Conservation (phyloP, 2,888 invertebrate genomes). For the Leucoma salicis region DNA sequence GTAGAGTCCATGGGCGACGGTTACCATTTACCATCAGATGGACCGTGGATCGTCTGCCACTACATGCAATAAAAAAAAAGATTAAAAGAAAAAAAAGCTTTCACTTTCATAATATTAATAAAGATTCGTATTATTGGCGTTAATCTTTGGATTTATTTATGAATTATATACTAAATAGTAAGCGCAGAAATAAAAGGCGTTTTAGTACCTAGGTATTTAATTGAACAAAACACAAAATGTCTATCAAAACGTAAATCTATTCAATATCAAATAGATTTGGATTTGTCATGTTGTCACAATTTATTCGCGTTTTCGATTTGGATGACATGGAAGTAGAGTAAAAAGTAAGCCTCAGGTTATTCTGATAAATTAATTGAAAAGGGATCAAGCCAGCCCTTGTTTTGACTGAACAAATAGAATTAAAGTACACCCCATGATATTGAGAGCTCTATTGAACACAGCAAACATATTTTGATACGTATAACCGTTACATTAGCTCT, state of each 20-base stretch:
- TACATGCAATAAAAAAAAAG: too few species aligned
- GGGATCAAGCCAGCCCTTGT: constrained; percentile 64
- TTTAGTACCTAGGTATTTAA: too few species aligned
- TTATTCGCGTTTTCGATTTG: constrained; percentile 42
- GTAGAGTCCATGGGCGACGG: too few species aligned
- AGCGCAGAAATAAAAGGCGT: too few species aligned
- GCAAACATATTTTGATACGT: constrained; percentile 49
- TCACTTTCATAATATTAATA: too few species aligned
- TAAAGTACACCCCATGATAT: constrained; percentile 64
- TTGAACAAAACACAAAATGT: too few species aligned
- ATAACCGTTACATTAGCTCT: constrained; percentile 17
- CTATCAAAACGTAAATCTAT: constrained; percentile 4
- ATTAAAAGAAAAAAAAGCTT: too few species aligned
- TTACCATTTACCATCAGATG: too few species aligned
- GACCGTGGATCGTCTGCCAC: too few species aligned
- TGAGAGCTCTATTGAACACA: constrained; percentile 62
- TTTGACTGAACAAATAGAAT: constrained; percentile 73
- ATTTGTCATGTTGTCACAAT: constrained; percentile 27
- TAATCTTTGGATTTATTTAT: too few species aligned
- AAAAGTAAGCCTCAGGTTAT: constrained; percentile 48
- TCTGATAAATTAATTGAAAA: constrained; percentile 67
- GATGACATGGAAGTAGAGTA: constrained; percentile 49
- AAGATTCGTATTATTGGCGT: too few species aligned
- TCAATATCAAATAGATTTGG: constrained; percentile 14
- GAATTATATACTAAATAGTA: too few species aligned